Evolutionary conservation across 2,113 vertebrate species (phyloP).

Genomic region (Gambusia affinis): DNA sequence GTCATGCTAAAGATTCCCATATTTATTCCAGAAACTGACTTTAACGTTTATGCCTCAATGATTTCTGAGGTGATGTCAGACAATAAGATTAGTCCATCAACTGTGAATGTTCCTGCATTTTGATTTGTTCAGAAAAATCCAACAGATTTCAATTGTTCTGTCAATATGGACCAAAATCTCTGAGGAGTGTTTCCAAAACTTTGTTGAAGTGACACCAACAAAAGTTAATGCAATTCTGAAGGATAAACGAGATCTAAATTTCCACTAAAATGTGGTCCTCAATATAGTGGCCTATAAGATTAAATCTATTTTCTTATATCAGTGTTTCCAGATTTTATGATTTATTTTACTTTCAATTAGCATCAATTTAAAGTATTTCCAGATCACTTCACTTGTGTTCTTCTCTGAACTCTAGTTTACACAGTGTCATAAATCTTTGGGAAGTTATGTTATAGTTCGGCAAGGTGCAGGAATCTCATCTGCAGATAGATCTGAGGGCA

Average conservation of each 20-base stretch:
- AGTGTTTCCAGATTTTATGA: no score
- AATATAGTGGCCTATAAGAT: not conserved
- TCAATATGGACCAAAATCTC: not conserved
- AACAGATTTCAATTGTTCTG: not conserved
- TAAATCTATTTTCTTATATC: not conserved
- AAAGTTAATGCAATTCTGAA: not conserved
- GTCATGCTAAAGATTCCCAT: not conserved
- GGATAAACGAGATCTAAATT: no score
- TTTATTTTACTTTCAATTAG: not conserved
- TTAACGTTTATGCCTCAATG: no score
- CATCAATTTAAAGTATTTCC: not conserved
- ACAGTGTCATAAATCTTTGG: not conserved
- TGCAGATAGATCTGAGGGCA: slow-evolving; percentile 8
- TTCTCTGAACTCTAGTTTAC: not conserved
- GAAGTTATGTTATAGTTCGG: not conserved
- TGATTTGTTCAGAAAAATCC: no score
- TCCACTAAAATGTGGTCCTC: no score
- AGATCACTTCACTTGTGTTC: not conserved
- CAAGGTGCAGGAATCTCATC: not conserved
- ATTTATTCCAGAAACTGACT: not conserved
- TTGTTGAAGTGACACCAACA: not conserved
- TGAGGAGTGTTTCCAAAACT: not conserved
- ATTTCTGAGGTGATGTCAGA: no score
- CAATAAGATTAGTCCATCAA: no score
- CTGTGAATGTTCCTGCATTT: no score